Conservation (phyloP, 2,113 vertebrate species). For the Hemiscyllium ocellatum region DNA sequence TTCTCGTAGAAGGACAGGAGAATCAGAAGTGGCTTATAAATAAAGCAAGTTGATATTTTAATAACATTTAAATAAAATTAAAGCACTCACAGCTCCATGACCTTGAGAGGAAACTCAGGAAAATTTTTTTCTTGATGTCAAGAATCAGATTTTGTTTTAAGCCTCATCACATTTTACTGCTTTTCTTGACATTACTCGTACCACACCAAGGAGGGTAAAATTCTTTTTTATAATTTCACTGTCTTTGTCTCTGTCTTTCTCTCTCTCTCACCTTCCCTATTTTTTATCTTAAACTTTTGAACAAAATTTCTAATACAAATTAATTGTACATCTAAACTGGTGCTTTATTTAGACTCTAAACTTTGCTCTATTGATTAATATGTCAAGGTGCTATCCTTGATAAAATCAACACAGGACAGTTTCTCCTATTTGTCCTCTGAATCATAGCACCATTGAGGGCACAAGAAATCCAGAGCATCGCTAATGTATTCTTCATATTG, state of each 20-base stretch:
- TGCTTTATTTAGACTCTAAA: not conserved
- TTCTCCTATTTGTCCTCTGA: not conserved
- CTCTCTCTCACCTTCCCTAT: not conserved
- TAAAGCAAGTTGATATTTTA: no score
- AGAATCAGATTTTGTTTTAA: no score
- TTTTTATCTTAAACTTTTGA: not conserved
- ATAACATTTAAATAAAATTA: no score
- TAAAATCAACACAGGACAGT: not conserved
- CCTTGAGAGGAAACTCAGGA: no score
- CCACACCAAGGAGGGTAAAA: no score
- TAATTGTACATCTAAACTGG: not conserved
- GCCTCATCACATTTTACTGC: no score
- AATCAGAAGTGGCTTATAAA: no score
- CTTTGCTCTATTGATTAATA: not conserved
- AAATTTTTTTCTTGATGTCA: no score
- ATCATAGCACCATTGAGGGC: not conserved
- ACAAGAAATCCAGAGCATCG: not conserved
- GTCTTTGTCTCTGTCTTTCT: not conserved
- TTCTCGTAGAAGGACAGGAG: no score
- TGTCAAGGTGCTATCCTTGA: not conserved
- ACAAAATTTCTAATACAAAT: not conserved
- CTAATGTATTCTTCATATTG: not conserved
- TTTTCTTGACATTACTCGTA: no score
- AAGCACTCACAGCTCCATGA: no score
- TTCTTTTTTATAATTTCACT: no score